Evolutionary conservation across 2,888 invertebrate genomes (phyloP), one percentile per base, ranked within the genome.

Genomic region (Rhingia rostrata): DNA sequence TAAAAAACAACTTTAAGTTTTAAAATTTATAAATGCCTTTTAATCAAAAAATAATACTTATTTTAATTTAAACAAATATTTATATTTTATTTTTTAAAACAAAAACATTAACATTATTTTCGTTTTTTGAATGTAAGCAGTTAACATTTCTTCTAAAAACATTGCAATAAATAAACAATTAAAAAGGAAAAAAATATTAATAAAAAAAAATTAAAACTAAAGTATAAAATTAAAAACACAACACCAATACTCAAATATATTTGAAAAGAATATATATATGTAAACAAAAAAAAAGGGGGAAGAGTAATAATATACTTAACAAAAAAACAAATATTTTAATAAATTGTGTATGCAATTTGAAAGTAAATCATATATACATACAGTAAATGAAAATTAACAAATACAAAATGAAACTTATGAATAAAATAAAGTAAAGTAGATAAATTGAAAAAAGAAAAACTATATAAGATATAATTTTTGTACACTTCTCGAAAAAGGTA

Each of bases 401-500:
- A 72, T 37, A 72, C 72, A 77, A 67, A 56, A 80, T 49, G 70
- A 69, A 84, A 84, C 84, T 84, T 81, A 81, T 85, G 81, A 85
- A 72, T 72, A 84, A 80, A 74, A 22, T 74, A 79, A 69, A 73
- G 22, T 22, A 22, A 22, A 22, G 22, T 22, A 30, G 56, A 69
- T 51, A 30, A 63, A 69, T 51, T 54, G 7, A 54, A 30, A 69
- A 69, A 74, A 14, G 56, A 61, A 67, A 60, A 35, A 56, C 7
- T 67, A 72, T 56, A 75, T 54, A 81, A 81, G 75, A 39, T 81
- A 84, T 84, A 84, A 84, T 80, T 84, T 83, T 84, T 84, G 80
- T 84, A 84, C 80, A 69, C 73, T 79, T 84, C 80, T 80, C 58
- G n/a, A 64, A 53, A 61, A 56, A 49, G 4, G 35, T 22, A 54